Evolutionary conservation across 2,888 invertebrate species (phyloP), one percentile per base, ranked within the genome.

Genomic region (Poecilus cupreus): DNA sequence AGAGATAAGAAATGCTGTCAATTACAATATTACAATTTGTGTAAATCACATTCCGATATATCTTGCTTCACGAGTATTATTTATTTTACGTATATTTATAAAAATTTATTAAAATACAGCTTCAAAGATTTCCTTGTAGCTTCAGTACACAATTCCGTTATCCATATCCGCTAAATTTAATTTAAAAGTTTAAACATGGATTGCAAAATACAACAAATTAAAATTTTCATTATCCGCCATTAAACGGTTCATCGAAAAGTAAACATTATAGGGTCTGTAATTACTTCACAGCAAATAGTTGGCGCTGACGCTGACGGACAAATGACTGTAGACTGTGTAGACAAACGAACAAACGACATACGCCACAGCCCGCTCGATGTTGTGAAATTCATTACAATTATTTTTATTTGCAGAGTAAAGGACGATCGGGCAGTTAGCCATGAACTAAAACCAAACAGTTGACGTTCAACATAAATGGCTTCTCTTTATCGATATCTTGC

Each of bases 371-470:
- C 18, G 18, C 64, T 68, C 8, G 32, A 32, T 68, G 64, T 68
- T 68, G 64, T 68, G 64, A 68, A 68, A 68, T 68, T 60, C 60
- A 24, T 26, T 39, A 37, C 64, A 68, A 68, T 68, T n/a, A 54
- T 54, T 60, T 51, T 32, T 68, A 68, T 68, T 68, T 68, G 37
- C 64, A 37, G 16, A 18, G 18, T 18, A 51, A 10, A 68, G 64
- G 64, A 68, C 64, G 64, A 18, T 16, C 22, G 11, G 16, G 64
- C 64, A 68, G 64, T 68, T 68, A 68, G 64, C 64, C 64, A 68
- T 68, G 64, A 68, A 68, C 64, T 68, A 68, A 68, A 68, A 68
- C 18, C 64, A 68, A 68, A 68, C 64, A 68, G 64, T 68, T 68
- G 37, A 57, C 16, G 51, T 51, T 13, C 26, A 32, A 60, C 16